Evolutionary conservation across 2,888 invertebrate genomes (phyloP).

Genomic region (Melinopterus prodromus): DNA sequence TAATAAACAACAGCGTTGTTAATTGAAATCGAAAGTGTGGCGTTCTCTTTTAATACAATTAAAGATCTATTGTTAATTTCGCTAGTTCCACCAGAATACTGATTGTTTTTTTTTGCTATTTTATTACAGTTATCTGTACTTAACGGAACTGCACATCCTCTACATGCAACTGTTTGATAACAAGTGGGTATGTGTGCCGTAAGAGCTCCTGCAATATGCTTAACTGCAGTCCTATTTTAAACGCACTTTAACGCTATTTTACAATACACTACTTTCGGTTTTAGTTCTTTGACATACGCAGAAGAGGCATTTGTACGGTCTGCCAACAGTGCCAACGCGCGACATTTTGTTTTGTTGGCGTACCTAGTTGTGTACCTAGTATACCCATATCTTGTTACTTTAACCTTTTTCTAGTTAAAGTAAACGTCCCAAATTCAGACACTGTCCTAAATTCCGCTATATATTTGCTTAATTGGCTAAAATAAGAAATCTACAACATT

Average conservation of each 20-base stretch:
- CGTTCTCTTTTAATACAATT: neutral
- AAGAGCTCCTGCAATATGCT: neutral
- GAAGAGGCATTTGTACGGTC: too few species aligned
- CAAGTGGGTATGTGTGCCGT: neutral
- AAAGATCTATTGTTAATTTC: neutral
- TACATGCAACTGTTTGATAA: neutral
- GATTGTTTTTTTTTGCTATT: neutral
- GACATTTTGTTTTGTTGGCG: too few species aligned
- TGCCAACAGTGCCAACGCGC: too few species aligned
- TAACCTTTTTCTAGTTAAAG: too few species aligned
- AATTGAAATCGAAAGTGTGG: neutral
- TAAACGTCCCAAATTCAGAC: too few species aligned
- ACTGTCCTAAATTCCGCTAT: too few species aligned
- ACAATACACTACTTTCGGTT: too few species aligned
- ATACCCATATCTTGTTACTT: too few species aligned
- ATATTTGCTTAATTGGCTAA: too few species aligned
- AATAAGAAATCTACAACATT: too few species aligned
- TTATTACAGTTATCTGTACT: neutral
- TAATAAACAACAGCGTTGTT: neutral
- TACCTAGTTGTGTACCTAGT: too few species aligned
- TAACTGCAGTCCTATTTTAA: neutral
- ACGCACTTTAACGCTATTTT: neutral
- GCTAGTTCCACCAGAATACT: neutral
- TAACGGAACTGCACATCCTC: neutral
- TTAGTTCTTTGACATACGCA: too few species aligned